A percentile compares a stretch with the other conserved stretches of the same genome.
These are phyloP conservation scores for Drosophila vallismaia DNA, from an alignment of 2,888 invertebrate genomes.

Conservation along the genomic window DNA sequence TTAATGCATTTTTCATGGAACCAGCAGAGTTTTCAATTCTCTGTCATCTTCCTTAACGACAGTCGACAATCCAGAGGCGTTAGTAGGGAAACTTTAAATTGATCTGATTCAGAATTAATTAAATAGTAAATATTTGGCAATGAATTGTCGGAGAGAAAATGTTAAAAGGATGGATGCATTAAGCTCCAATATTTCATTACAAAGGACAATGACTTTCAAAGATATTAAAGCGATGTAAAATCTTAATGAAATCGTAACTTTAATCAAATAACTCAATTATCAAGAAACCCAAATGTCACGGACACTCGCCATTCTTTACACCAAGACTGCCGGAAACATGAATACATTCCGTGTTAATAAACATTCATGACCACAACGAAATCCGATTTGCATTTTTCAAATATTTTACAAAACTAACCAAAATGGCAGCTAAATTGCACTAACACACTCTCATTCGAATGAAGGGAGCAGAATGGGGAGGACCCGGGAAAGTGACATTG, in stretches of 20 bases:
- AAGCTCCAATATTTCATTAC: not conserved
- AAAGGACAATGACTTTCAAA: too few relatives aligned
- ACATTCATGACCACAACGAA: slow-evolving; percentile 38
- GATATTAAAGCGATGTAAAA: not conserved
- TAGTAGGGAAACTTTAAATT: slow-evolving; percentile 25
- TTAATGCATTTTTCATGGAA: slow-evolving; percentile 44
- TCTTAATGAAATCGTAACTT: not conserved
- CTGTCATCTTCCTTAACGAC: slow-evolving; percentile 27
- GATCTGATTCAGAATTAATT: slow-evolving; percentile 11
- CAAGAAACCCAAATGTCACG: slow-evolving; percentile 5
- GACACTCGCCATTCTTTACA: not conserved
- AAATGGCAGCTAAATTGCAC: slow-evolving; percentile 40
- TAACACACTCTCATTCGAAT: slow-evolving; percentile 14
- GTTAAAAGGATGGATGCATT: not conserved
- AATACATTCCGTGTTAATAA: slow-evolving; percentile 42
- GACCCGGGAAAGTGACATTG: slow-evolving; percentile 22
- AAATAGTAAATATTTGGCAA: slow-evolving; percentile 9
- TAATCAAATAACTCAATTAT: slow-evolving; percentile 6
- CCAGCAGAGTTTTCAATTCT: slow-evolving; percentile 37
- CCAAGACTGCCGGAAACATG: slow-evolving; percentile 10
- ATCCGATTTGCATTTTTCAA: slow-evolving; percentile 41
- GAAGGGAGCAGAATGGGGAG: not conserved
- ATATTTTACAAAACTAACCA: slow-evolving; percentile 39
- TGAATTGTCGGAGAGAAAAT: slow-evolving; percentile 1
- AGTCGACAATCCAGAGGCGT: slow-evolving; percentile 35